phyloP scores from a whole-genome alignment of 2,113 vertebrate species.

The Gymnarchus niloticus region DNA sequence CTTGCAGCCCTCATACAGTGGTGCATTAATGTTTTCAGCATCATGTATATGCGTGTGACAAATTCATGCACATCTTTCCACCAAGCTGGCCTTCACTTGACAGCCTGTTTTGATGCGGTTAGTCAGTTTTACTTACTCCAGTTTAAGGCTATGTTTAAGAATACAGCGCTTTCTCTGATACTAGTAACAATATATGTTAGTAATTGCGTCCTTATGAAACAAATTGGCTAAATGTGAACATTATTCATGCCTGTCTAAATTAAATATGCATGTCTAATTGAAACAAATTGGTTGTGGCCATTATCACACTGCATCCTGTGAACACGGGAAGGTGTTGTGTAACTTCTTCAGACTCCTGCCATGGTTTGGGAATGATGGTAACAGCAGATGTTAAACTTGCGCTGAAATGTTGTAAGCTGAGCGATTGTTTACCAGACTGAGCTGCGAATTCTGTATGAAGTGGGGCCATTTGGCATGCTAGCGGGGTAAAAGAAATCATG shows the following conservation, averaged over 20 bases:
- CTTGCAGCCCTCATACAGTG: neutral
- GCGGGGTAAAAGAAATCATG: neutral
- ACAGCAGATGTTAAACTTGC: slow-evolving; percentile 53
- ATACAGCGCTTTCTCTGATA: neutral
- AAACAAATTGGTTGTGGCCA: neutral
- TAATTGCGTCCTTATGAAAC: neutral
- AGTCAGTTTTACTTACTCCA: neutral
- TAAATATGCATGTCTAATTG: neutral
- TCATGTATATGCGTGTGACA: neutral
- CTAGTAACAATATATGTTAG: neutral
- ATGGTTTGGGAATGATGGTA: slow-evolving; percentile 24
- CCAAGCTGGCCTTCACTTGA: neutral
- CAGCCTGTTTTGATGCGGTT: neutral
- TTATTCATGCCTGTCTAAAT: neutral
- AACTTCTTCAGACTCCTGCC: neutral
- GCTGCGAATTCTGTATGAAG: slow-evolving; percentile 50
- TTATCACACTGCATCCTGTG: neutral
- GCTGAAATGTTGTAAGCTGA: slow-evolving; percentile 43
- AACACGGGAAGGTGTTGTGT: neutral
- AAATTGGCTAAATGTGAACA: neutral
- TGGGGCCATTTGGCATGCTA: slow-evolving; percentile 22
- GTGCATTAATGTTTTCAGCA: neutral
- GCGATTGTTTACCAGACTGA: slow-evolving; percentile 50
- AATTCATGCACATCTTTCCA: neutral
- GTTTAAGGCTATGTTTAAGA: neutral